Conservation (phyloP, 2,113 vertebrate genomes). For the Microcebus murinus region DNA sequence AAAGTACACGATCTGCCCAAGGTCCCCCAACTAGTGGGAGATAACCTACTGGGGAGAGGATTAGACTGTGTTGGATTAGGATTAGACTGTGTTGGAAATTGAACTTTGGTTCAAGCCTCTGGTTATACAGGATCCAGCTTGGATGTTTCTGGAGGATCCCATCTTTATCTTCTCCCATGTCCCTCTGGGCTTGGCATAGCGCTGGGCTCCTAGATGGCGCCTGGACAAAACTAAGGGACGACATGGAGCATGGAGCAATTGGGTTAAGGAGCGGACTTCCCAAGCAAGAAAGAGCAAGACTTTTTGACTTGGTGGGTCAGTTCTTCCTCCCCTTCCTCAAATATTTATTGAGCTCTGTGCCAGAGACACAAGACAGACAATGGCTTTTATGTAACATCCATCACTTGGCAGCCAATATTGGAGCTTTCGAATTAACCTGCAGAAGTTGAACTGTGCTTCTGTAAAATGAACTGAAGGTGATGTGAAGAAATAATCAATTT, state of each 20-base stretch:
- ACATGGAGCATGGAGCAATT: not conserved
- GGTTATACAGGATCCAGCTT: not conserved
- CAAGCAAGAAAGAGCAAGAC: not conserved
- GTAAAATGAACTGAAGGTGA: not conserved
- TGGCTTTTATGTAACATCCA: not conserved
- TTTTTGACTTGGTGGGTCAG: not conserved
- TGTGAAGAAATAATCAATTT: not conserved
- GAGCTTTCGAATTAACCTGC: not conserved
- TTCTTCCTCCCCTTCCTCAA: not conserved
- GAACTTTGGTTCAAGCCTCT: not conserved
- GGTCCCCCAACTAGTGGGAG: not conserved
- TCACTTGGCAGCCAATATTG: not conserved
- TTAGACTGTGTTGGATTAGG: not conserved
- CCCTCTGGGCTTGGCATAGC: not conserved
- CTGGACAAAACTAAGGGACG: not conserved
- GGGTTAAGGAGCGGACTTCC: not conserved
- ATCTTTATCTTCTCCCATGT: not conserved
- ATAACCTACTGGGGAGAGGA: not conserved
- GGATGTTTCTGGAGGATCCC: not conserved
- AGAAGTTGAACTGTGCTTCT: not conserved
- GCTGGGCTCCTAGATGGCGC: not conserved
- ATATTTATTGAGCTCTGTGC: not conserved
- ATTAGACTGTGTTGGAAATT: not conserved
- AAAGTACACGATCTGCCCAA: not conserved
- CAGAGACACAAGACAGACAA: not conserved